Evolutionary conservation across 2,888 invertebrate species (phyloP), one percentile per base, ranked within the genome.

Genomic region (Argynnis bischoffii): DNA sequence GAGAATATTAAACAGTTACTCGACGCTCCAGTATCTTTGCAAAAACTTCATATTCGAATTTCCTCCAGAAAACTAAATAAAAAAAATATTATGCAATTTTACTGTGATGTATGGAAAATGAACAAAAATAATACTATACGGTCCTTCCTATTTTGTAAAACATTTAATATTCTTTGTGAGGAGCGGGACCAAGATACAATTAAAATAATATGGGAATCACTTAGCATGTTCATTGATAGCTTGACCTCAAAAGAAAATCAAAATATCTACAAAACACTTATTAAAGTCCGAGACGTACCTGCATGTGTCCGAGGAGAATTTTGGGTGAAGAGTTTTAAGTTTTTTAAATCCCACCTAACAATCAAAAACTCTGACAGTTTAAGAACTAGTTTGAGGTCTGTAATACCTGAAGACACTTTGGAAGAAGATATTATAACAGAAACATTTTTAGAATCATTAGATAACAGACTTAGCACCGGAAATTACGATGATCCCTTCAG

Each of bases 11-110:
- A 75, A 2, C 76, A 70, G n/a, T 72, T 90, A 64, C 59, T 75
- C 6, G 76, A 84, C 74, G 72, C 85, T 0, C 86, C 85, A 0
- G 89, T 89, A 15, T 88, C 89, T 2, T 74, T 89, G 60, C 85
- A 86, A 72, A 89, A 89, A 75, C 87, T 88, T 71, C 84, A 83
- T 2, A 83, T 89, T 59, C 81, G 85, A 48, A 72, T 83, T 51
- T 84, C 85, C n/a, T 82, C 81, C 64, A 55, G 63, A 3, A 87
- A 85, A 66, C 73, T 88, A 14, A 77, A 81, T 64, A 73, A 75
- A 21, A 73, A 80, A 14, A 80, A 81, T 55, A 66, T 85, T 2
- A 80, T 78, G 74, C 69, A 77, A 60, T 73, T 84, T 63, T 83
- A 86, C 63, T 73, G 77, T 14, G 73, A 79, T 64, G 75, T 80